phyloP scores from a whole-genome alignment of 2,888 invertebrate species.

The Neuroscelio doddi region DNA sequence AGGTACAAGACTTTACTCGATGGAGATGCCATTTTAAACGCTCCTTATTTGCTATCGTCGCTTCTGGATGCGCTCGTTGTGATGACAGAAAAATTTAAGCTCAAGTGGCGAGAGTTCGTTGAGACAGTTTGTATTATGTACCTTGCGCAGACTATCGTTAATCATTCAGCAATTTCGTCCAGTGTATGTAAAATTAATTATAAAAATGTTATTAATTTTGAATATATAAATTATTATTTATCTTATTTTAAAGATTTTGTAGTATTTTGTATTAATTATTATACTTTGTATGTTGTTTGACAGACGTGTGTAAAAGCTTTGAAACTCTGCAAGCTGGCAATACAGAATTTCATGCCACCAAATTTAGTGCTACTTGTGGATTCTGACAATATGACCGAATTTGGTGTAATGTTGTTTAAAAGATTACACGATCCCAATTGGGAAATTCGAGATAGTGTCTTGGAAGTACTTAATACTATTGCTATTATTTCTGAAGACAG shows the following conservation, averaged over 20 bases:
- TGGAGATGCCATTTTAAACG: conserved; percentile 70
- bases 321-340: conserved; percentile 80
- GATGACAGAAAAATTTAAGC: conserved; percentile 80
- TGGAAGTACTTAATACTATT: conserved; percentile 82
- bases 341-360: conserved; percentile 84
- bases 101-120: conserved; percentile 85
- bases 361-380: conserved; percentile 83
- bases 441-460: conserved; percentile 85
- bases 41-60: conserved; percentile 76
- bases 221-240: neutral
- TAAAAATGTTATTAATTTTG: conserved; percentile 13
- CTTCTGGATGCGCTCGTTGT: conserved; percentile 79
- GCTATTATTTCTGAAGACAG: conserved; percentile 81
- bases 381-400: conserved; percentile 77
- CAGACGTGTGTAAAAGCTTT: conserved; percentile 82
- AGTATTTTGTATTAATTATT: too few species aligned
- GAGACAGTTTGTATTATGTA: conserved; percentile 81
- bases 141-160: conserved; percentile 74
- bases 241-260: conserved; percentile 1
- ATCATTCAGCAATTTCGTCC: conserved; percentile 73
- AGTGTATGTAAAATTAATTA: conserved; percentile 67
- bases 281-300: conserved; percentile 46
- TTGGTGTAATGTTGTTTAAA: conserved; percentile 80
- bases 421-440: conserved; percentile 83
- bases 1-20: conserved; percentile 56